Evolutionary conservation across 2,888 invertebrate species (phyloP).

Genomic region (Protodeltote pygarga): DNA sequence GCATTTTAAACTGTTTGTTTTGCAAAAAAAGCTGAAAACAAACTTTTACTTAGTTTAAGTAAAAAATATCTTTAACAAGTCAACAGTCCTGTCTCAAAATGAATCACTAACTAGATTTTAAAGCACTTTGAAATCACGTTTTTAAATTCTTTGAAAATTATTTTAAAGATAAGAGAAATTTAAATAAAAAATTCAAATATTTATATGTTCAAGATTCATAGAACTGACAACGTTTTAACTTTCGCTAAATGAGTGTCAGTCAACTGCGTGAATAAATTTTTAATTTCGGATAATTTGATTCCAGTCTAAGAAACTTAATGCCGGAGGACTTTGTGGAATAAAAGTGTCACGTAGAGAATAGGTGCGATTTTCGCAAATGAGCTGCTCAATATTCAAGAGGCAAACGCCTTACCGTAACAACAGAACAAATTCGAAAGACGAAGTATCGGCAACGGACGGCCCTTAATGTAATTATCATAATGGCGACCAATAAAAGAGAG

Average conservation of each 20-base stretch:
- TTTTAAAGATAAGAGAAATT: conserved; percentile 24
- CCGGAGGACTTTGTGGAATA: conserved; percentile 61
- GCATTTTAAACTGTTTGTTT: conserved; percentile 6
- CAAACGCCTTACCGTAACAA: conserved; percentile 81
- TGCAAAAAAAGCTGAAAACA: conserved; percentile 5
- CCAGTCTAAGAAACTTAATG: conserved; percentile 51
- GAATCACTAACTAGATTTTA: conserved; percentile 31
- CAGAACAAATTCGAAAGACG: conserved; percentile 85
- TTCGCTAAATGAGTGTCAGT: conserved; percentile 41
- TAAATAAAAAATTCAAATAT: conserved; percentile 27
- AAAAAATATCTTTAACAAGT: conserved; percentile 12
- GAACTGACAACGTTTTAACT: conserved; percentile 27
- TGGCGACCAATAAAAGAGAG: conserved; percentile 85
- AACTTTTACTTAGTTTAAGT: conserved; percentile 10
- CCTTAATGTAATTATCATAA: conserved; percentile 86
- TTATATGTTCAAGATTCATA: conserved; percentile 26
- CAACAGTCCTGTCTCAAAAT: conserved; percentile 10
- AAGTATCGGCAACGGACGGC: conserved; percentile 80
- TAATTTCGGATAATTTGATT: conserved; percentile 65
- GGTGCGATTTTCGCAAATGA: conserved; percentile 84
- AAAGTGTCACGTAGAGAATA: conserved; percentile 83
- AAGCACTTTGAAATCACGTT: conserved; percentile 27
- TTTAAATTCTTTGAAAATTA: conserved; percentile 18
- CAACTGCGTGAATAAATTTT: conserved; percentile 58
- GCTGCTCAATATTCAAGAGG: conserved; percentile 83